These are phyloP conservation scores for Mormyrus lacerda DNA, from an alignment of 2,113 vertebrate species.

Conservation along the genomic window DNA sequence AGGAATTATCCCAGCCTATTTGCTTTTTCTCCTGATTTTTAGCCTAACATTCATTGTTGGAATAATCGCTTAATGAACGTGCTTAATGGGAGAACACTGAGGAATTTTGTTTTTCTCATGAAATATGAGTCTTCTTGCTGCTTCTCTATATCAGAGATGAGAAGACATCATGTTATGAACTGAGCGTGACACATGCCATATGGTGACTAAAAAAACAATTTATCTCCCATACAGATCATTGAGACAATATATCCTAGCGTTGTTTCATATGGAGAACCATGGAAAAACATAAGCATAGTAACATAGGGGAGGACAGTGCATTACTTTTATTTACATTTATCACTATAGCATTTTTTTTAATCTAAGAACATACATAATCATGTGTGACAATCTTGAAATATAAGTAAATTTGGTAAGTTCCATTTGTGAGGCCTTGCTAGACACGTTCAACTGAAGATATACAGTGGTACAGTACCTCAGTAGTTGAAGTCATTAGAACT, in stretches of 20 bases:
- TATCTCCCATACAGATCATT: neutral
- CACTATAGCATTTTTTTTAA: neutral
- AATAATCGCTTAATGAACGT: conserved; percentile 34
- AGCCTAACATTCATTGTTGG: conserved; percentile 22
- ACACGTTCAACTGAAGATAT: neutral
- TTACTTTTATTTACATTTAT: neutral
- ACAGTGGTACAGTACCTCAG: too few species aligned
- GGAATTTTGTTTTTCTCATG: conserved; percentile 9
- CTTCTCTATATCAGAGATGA: neutral
- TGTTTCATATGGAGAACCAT: conserved; percentile 2
- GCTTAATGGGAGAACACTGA: conserved; percentile 28
- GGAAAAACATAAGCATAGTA: neutral
- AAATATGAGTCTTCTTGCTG: neutral
- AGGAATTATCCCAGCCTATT: neutral
- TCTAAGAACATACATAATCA: neutral
- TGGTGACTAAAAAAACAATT: neutral
- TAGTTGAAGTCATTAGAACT: too few species aligned
- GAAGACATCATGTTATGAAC: neutral
- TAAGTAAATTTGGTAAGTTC: neutral
- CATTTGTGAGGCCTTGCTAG: neutral
- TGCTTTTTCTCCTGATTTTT: neutral
- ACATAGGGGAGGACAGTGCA: neutral
- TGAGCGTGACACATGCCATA: neutral
- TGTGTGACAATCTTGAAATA: neutral
- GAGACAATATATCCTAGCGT: neutral